Percentiles rank a stretch among this genome's conserved stretches.
Conservation (phyloP, 30 jellyfish, hydroid and myxozoan genomes). For the Aurelia sp. region DNA sequence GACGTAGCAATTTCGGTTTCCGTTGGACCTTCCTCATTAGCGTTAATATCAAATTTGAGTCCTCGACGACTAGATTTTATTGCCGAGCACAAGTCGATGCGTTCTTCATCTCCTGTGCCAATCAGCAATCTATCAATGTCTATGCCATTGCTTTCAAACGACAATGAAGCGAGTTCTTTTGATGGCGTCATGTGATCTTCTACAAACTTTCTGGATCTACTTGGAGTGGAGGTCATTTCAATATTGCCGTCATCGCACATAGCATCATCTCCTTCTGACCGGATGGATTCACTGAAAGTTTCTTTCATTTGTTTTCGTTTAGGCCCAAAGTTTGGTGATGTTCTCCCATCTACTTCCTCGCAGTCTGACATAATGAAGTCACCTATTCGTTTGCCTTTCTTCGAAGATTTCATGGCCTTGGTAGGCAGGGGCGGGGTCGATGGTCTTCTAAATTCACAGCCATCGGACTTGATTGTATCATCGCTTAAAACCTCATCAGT, state of each 20-base stretch:
- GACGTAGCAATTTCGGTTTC: background rate
- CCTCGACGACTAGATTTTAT: slow-evolving; percentile 28
- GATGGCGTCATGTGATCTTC: background rate
- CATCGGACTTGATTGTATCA: background rate
- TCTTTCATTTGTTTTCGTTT: background rate
- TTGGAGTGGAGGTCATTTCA: background rate
- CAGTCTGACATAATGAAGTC: slow-evolving; percentile 66
- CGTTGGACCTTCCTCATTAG: background rate
- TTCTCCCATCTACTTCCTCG: slow-evolving; percentile 50
- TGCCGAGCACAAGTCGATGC: slow-evolving; percentile 52
- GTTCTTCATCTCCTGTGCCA: slow-evolving; percentile 39
- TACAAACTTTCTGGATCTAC: background rate
- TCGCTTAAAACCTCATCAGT: slow-evolving; percentile 1
- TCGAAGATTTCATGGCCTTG: background rate
- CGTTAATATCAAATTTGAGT: slow-evolving; percentile 24
- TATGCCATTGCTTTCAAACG: background rate
- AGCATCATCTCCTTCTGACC: background rate
- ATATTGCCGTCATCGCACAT: background rate
- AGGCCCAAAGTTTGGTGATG: slow-evolving; percentile 69
- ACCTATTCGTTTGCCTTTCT: slow-evolving; percentile 16
- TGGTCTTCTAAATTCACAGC: background rate
- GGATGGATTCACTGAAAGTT: background rate
- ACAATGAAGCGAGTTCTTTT: background rate
- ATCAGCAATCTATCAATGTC: background rate
- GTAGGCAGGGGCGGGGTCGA: slow-evolving; percentile 6